Percentiles rank a stretch among this genome's conserved stretches.
phyloP scores from a whole-genome alignment of 1,140 invertebrate species.

The Thaumetopoea pityocampa region DNA sequence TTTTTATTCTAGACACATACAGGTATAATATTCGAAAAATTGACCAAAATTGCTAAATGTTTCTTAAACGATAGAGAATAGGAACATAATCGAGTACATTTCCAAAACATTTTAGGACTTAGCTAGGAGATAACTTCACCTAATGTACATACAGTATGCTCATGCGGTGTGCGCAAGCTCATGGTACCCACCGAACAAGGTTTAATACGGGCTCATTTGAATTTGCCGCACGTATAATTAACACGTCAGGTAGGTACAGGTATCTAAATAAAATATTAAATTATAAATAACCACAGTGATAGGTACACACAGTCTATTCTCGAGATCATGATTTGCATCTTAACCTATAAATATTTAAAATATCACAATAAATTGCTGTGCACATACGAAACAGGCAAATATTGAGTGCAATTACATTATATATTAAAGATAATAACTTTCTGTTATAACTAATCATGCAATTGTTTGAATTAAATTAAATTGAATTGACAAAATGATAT shows the following conservation, averaged over 20 bases:
- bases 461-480: slow-evolving; percentile 37
- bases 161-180: slow-evolving; percentile 21
- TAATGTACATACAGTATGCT: slow-evolving; percentile 2
- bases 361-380: slow-evolving; percentile 76
- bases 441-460: slow-evolving; percentile 53
- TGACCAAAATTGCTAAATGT: slow-evolving; percentile 63
- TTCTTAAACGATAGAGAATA: slow-evolving; percentile 36
- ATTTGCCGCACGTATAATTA: slow-evolving; percentile 20
- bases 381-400: slow-evolving; percentile 75
- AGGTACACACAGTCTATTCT: slow-evolving; percentile 63
- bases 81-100: slow-evolving; percentile 15
- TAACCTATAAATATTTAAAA: slow-evolving; percentile 73
- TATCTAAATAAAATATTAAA: slow-evolving; percentile 48
- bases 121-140: slow-evolving; percentile 3
- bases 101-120: neutral
- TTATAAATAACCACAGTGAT: slow-evolving; percentile 58
- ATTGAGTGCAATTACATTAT: slow-evolving; percentile 73
- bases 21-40: slow-evolving; percentile 44
- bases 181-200: slow-evolving; percentile 25
- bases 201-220: slow-evolving; percentile 45
- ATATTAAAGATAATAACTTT: slow-evolving; percentile 46
- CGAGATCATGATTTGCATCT: slow-evolving; percentile 67
- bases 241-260: slow-evolving; percentile 23
- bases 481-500: slow-evolving; percentile 20
- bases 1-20: slow-evolving; percentile 41